Evolutionary conservation across 2,113 vertebrate species (phyloP).

Genomic region (Peromyscus polionotus): DNA sequence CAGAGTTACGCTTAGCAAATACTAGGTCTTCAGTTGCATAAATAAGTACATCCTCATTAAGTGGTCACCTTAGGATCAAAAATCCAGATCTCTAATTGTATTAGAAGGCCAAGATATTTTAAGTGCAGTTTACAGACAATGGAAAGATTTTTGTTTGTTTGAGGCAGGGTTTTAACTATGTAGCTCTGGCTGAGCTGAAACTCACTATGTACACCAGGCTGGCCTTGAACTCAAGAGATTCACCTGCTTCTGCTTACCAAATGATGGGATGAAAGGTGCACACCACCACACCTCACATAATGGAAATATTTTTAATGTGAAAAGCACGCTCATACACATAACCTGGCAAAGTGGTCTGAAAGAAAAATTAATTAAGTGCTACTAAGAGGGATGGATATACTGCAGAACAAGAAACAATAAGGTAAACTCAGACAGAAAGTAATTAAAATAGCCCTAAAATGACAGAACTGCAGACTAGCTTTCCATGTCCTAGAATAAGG

Average conservation of each 20-base stretch:
- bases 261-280: background rate
- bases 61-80: background rate
- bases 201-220: background rate
- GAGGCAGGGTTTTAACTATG: background rate
- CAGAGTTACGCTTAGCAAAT: background rate
- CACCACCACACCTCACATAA: background rate
- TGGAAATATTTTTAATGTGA: background rate
- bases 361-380: constrained; percentile 38
- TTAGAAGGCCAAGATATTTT: background rate
- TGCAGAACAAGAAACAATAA: background rate
- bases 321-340: background rate
- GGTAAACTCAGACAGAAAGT: constrained; percentile 23
- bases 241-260: background rate
- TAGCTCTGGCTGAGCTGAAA: background rate
- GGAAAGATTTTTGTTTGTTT: background rate
- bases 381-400: background rate
- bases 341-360: background rate
- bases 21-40: background rate
- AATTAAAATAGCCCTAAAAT: constrained; percentile 26
- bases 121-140: background rate
- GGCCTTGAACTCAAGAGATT: background rate
- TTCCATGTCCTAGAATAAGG: constrained; percentile 8
- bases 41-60: constrained; percentile 23
- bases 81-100: background rate
- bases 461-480: background rate